These are phyloP conservation scores for Desmophyllum pertusum DNA, from an alignment of 92 coral and sea anemone genomes.

Conservation along the genomic window DNA sequence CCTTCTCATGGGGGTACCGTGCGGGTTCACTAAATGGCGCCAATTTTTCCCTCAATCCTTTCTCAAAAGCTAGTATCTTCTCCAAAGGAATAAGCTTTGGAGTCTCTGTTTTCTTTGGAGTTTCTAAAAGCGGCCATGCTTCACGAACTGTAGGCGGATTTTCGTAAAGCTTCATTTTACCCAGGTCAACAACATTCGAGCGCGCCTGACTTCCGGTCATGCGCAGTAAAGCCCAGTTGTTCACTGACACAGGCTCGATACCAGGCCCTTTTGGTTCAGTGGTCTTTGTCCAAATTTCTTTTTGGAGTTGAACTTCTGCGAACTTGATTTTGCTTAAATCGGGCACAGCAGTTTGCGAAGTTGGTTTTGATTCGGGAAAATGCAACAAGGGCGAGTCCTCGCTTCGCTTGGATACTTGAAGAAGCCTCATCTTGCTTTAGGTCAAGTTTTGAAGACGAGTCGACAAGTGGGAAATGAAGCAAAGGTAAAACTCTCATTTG, in stretches of 20 bases:
- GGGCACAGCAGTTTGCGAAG: conserved; percentile 28
- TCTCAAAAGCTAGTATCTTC: conserved; percentile 65
- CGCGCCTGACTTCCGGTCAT: conserved; percentile 36
- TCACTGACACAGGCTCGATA: neutral
- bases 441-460: conserved; percentile 54
- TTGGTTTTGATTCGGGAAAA: conserved; percentile 38
- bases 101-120: conserved; percentile 45
- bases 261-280: conserved; percentile 24
- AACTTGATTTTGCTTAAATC: conserved; percentile 75
- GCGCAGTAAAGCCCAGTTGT: conserved; percentile 53
- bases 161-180: conserved; percentile 60
- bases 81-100: conserved; percentile 72
- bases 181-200: conserved; percentile 32
- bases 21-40: conserved; percentile 24
- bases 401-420: conserved; percentile 49
- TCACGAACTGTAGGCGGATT: conserved; percentile 28
- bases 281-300: conserved; percentile 11
- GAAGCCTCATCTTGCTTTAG: conserved; percentile 60
- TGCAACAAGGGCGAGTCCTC: conserved; percentile 56
- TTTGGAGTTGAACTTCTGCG: conserved; percentile 40
- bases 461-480: conserved; percentile 57
- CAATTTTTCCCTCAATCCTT: conserved; percentile 39
- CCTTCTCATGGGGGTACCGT: conserved; percentile 48
- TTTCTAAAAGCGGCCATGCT: conserved; percentile 66
- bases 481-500: conserved; percentile 41